These are phyloP conservation scores for Orchesella flavescens DNA, from an alignment of 2,888 invertebrate genomes.

Conservation along the genomic window DNA sequence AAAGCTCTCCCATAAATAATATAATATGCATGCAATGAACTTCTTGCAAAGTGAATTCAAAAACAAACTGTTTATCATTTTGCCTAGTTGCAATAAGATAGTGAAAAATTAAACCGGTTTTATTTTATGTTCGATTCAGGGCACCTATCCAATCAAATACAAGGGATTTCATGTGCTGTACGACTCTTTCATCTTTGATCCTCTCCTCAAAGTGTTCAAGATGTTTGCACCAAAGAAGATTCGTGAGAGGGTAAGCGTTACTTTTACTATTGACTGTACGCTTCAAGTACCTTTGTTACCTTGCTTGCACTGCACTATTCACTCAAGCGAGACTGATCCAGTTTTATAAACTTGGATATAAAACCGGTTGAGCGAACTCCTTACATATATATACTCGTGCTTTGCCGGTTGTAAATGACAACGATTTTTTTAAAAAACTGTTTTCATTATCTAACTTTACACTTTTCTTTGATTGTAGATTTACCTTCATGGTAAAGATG, in stretches of 20 bases:
- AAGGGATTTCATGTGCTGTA: slow-evolving; percentile 56
- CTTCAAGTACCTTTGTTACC: too few relatives aligned
- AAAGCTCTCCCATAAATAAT: background rate
- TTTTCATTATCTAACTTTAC: background rate
- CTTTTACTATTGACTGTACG: background rate
- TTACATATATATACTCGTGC: too few relatives aligned
- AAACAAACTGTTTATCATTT: too few relatives aligned
- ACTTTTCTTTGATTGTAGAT: slow-evolving; percentile 10
- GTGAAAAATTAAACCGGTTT: slow-evolving; percentile 34
- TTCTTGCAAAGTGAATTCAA: background rate
- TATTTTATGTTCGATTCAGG: slow-evolving; percentile 31
- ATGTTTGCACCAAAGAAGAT: slow-evolving; percentile 57
- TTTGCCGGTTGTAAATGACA: too few relatives aligned
- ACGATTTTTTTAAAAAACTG: too few relatives aligned
- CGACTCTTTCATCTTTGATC: slow-evolving; percentile 59
- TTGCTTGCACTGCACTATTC: too few relatives aligned
- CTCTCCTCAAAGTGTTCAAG: slow-evolving; percentile 50
- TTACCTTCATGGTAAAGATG: slow-evolving; percentile 49
- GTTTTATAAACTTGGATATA: too few relatives aligned
- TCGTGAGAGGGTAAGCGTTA: slow-evolving; percentile 55
- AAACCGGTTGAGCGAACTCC: too few relatives aligned
- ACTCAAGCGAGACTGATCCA: too few relatives aligned
- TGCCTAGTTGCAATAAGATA: background rate
- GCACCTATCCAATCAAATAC: slow-evolving; percentile 55
- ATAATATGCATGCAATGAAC: slow-evolving; percentile 21